Evolutionary conservation across 2,797 vertebrate species (phyloP), one percentile per base, ranked within the genome.

Genomic region (Notolepis coatsorum): DNA sequence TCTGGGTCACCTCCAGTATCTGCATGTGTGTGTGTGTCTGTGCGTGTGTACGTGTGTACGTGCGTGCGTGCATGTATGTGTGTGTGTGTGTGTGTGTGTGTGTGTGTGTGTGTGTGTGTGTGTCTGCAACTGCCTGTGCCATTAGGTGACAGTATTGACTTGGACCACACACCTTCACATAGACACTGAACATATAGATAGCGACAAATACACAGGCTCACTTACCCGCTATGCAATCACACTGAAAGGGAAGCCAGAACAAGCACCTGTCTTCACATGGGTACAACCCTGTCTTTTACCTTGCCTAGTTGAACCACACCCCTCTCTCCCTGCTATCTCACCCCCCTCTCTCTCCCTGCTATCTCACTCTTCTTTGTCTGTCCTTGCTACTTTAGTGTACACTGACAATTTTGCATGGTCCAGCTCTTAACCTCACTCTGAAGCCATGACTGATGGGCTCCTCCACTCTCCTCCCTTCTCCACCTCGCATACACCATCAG

Each of bases 1-100:
- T 17, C 71, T 65, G 77, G 86, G 86, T 90, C 87, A 91, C 90
- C 87, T 90, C 87, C 84, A 80, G 56, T 87, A 85, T 85, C 82
- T 83, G 81, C 66, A 83, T 90, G 35, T 13, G 30, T 27, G 23
- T 10, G 33, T 28, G 43, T 25, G 30, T 38, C 43, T 20, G 31
- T 47, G 20, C 17, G 42, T 24, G 31, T 57, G 27, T 35, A 41
- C 23, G 45, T 39, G 31, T 50, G 15, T 30, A 15, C 28, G 10
- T 60, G 31, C 18, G 24, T 20, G 23, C 50, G 35, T 50, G 15
- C 6, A 35, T 35, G 31, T 27, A 6, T 27, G 13, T 48, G 20
- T 38, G 56, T 48, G 17, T 37, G 50, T 23, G 50, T 21, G 49
- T 23, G 49, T 37, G 49, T n/a, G 49, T 35, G 31, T 37, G 80